Evolutionary conservation across 1,140 invertebrate genomes (phyloP).

Genomic region (Parapsyche elsis): DNA sequence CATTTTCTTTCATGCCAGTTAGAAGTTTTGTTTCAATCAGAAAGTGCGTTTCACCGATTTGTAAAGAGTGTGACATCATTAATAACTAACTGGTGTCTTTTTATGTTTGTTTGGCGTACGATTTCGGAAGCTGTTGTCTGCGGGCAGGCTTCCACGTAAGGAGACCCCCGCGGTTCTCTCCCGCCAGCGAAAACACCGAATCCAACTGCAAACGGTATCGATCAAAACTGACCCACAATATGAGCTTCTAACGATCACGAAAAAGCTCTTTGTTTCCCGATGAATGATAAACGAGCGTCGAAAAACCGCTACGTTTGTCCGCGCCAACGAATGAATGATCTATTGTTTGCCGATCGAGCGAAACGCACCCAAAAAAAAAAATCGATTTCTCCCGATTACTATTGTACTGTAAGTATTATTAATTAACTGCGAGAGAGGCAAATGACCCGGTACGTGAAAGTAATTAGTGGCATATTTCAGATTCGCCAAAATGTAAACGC

Average conservation of each 20-base stretch:
- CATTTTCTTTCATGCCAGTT: too few relatives aligned
- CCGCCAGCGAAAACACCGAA: slow-evolving; percentile 39
- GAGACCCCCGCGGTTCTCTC: slow-evolving; percentile 22
- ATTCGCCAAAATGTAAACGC: background rate
- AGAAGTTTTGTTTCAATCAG: too few relatives aligned
- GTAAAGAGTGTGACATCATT: background rate
- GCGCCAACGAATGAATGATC: too few relatives aligned
- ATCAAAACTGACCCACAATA: slow-evolving; percentile 34
- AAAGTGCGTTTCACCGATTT: background rate
- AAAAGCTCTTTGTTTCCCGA: background rate
- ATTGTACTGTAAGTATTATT: background rate
- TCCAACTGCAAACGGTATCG: slow-evolving; percentile 42
- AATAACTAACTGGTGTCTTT: slow-evolving; percentile 18
- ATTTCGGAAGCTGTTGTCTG: slow-evolving; percentile 5
- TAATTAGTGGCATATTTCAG: background rate
- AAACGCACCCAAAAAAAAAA: too few relatives aligned
- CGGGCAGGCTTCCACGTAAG: background rate
- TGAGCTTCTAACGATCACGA: background rate
- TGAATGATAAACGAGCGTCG: background rate
- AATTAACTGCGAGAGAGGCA: background rate
- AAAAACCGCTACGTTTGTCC: background rate
- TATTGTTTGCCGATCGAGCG: too few relatives aligned
- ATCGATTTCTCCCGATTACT: too few relatives aligned
- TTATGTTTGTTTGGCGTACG: background rate
- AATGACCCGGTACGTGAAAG: background rate